These are phyloP conservation scores for Prosopocoilus inquinatus DNA, from an alignment of 2,888 invertebrate genomes.

Conservation along the genomic window DNA sequence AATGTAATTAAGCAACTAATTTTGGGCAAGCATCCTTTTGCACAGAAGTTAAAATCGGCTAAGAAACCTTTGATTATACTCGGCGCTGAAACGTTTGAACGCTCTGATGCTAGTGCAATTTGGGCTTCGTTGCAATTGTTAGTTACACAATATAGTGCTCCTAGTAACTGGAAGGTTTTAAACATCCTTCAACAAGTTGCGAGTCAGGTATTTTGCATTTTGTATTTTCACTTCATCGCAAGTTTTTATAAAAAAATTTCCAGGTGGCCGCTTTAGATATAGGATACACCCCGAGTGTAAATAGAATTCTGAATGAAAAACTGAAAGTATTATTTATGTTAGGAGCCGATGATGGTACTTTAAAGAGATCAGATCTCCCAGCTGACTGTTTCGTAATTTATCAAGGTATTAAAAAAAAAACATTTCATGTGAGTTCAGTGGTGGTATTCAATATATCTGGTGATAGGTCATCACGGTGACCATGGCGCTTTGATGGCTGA, in stretches of 20 bases:
- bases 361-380: slow-evolving; percentile 75
- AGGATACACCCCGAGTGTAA: slow-evolving; percentile 80
- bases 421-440: background rate
- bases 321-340: slow-evolving; percentile 85
- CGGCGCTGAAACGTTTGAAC: slow-evolving; percentile 80
- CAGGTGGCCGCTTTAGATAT: slow-evolving; percentile 90
- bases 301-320: slow-evolving; percentile 55
- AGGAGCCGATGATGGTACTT: slow-evolving; percentile 88
- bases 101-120: slow-evolving; percentile 75
- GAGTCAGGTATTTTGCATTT: slow-evolving; percentile 57
- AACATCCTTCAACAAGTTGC: slow-evolving; percentile 94
- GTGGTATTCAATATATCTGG: background rate
- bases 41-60: slow-evolving; percentile 69
- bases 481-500: slow-evolving; percentile 90
- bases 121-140: slow-evolving; percentile 73
- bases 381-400: slow-evolving; percentile 86
- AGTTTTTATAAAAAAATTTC: slow-evolving; percentile 1
- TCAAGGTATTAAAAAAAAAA: slow-evolving; percentile 58
- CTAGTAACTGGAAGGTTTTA: slow-evolving; percentile 69
- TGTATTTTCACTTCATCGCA: background rate
- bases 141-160: slow-evolving; percentile 59
- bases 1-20: slow-evolving; percentile 72
- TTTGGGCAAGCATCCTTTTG: slow-evolving; percentile 67
- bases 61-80: slow-evolving; percentile 89
- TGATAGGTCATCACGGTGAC: slow-evolving; percentile 92